Percentiles rank a stretch among this genome's conserved stretches.
These are phyloP conservation scores for Drosophila falleni DNA, from an alignment of 2,888 invertebrate species.

Conservation along the genomic window DNA sequence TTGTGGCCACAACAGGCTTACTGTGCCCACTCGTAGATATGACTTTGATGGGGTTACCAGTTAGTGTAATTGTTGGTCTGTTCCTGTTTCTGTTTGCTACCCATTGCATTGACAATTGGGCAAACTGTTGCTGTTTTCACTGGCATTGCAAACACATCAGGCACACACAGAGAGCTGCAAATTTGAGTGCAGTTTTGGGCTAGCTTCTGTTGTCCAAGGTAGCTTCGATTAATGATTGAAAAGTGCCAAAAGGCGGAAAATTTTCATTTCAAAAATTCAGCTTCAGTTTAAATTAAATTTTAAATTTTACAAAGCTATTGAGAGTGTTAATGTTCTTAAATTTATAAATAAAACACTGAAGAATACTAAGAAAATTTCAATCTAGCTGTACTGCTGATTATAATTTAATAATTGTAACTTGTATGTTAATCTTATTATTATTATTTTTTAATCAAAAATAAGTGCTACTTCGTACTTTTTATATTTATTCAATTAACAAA, in stretches of 20 bases:
- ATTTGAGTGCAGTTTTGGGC: slow-evolving; percentile 8
- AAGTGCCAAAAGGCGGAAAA: background rate
- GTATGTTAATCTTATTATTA: no score
- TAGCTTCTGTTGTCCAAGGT: background rate
- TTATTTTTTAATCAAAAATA: no score
- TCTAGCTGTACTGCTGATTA: no score
- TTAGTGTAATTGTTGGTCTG: slow-evolving; percentile 58
- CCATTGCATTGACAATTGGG: slow-evolving; percentile 44
- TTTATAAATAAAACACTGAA: no score
- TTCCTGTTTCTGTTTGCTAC: slow-evolving; percentile 29
- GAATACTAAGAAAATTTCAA: no score
- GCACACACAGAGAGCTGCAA: slow-evolving; percentile 2
- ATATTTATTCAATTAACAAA: no score
- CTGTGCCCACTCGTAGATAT: slow-evolving; percentile 30
- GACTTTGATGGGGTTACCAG: slow-evolving; percentile 41
- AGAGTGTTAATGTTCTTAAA: background rate
- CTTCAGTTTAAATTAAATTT: background rate
- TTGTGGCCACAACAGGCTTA: slow-evolving; percentile 16
- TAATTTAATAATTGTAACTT: no score
- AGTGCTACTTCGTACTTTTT: no score
- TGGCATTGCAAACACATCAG: slow-evolving; percentile 16
- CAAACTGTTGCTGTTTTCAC: slow-evolving; percentile 61
- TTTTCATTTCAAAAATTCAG: background rate
- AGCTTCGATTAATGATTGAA: slow-evolving; percentile 1
- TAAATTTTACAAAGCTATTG: background rate